These are phyloP conservation scores for Piezodorus guildinii DNA, from an alignment of 1,140 invertebrate species.

Conservation along the genomic window DNA sequence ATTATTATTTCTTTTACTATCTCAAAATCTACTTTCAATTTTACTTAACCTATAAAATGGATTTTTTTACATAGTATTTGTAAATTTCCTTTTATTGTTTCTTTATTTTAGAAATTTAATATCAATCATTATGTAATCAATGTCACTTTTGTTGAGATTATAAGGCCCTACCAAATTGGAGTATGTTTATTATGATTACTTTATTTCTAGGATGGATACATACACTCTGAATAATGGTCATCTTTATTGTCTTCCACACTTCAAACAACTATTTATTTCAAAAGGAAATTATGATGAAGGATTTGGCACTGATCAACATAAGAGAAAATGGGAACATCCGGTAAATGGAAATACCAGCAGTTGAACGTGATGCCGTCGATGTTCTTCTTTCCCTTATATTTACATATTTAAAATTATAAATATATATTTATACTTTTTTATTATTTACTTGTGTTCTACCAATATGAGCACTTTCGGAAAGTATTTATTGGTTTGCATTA, in stretches of 20 bases:
- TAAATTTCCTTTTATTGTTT: too few species aligned
- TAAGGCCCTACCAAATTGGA: too few species aligned
- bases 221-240: constrained; percentile 63
- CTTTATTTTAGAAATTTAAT: too few species aligned
- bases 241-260: constrained; percentile 67
- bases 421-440: constrained; percentile 1
- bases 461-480: too few species aligned
- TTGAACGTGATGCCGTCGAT: neutral
- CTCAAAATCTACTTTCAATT: too few species aligned
- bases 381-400: neutral
- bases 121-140: too few species aligned
- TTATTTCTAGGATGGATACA: constrained; percentile 57
- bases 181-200: too few species aligned
- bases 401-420: neutral
- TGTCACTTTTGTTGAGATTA: too few species aligned
- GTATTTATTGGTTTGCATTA: constrained; percentile 3
- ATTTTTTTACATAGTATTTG: too few species aligned
- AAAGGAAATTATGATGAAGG: constrained; percentile 77
- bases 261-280: constrained; percentile 70
- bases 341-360: constrained; percentile 6
- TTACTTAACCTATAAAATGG: too few species aligned
- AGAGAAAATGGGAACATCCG: constrained; percentile 43
- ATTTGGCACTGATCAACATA: constrained; percentile 52
- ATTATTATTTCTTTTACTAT: too few species aligned
- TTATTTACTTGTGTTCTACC: neutral